These are phyloP conservation scores for Chamaedrilus cognettii DNA, from an alignment of 2,888 invertebrate species.

Conservation along the genomic window DNA sequence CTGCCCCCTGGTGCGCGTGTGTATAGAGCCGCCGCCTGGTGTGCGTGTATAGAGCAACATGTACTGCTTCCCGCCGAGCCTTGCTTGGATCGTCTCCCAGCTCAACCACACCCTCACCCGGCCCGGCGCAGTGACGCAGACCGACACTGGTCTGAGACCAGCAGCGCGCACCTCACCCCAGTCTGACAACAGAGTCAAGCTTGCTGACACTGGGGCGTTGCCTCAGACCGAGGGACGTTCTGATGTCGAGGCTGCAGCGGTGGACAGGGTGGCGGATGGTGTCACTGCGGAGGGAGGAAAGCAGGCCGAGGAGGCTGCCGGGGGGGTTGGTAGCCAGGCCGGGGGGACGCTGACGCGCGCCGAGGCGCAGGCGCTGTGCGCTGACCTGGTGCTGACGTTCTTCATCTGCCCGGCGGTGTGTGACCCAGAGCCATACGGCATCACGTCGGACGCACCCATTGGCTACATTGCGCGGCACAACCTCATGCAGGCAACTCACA, in stretches of 20 bases:
- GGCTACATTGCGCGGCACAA: conserved; percentile 87
- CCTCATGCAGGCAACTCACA: too few species aligned
- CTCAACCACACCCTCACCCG: conserved; percentile 67
- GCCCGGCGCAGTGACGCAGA: neutral
- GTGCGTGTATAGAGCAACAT: conserved; percentile 70
- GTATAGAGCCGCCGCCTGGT: too few species aligned
- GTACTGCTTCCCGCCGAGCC: conserved; percentile 82
- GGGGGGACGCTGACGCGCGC: too few species aligned
- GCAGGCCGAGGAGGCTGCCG: conserved; percentile 14
- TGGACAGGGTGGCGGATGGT: neutral
- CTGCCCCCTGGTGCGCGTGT: too few species aligned
- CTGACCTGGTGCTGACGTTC: conserved; percentile 88
- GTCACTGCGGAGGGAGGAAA: neutral
- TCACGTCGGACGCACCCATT: conserved; percentile 85
- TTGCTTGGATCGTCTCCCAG: conserved; percentile 89
- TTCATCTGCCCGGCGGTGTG: conserved; percentile 97
- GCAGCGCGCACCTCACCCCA: neutral
- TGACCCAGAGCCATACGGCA: conserved; percentile 93
- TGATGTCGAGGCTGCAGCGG: conserved; percentile 26
- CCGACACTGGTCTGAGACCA: neutral
- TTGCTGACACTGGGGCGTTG: neutral
- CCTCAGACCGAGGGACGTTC: neutral
- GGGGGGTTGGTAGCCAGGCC: conserved; percentile 45
- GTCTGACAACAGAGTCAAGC: too few species aligned
- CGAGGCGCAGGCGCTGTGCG: conserved; percentile 72